Conservation (phyloP, 2,888 invertebrate species). For the Meganola albula region DNA sequence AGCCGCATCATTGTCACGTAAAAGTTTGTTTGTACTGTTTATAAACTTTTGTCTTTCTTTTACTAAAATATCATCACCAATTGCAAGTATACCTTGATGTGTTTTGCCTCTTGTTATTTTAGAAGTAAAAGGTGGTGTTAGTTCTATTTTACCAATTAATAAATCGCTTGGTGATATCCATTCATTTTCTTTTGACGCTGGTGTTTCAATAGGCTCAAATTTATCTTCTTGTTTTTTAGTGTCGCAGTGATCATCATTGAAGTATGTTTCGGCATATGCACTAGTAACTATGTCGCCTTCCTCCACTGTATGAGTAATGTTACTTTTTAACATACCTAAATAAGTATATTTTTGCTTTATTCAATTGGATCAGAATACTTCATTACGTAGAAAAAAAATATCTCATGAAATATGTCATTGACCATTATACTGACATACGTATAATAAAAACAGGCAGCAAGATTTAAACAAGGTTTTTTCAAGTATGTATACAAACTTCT, state of each 20-base stretch:
- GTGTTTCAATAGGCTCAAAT: too few relatives aligned
- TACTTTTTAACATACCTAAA: conserved; percentile 35
- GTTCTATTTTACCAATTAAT: conserved; percentile 51
- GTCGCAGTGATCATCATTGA: conserved; percentile 40
- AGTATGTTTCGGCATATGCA: conserved; percentile 57
- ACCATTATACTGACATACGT: too few relatives aligned
- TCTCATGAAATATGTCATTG: too few relatives aligned
- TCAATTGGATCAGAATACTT: too few relatives aligned
- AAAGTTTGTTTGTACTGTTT: conserved; percentile 31
- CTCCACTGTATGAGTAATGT: conserved; percentile 35
- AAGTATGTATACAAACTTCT: too few relatives aligned
- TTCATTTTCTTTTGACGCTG: conserved; percentile 18
- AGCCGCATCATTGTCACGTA: conserved; percentile 52
- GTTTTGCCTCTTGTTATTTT: conserved; percentile 62
- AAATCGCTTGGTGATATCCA: conserved; percentile 68
- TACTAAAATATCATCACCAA: conserved; percentile 50
- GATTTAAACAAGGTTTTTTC: too few relatives aligned
- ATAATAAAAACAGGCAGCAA: too few relatives aligned
- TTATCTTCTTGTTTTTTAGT: conserved; percentile 10
- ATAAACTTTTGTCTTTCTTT: conserved; percentile 43
- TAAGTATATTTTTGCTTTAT: too few relatives aligned
- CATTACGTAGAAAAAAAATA: too few relatives aligned
- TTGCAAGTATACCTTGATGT: conserved; percentile 59
- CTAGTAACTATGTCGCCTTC: conserved; percentile 48
- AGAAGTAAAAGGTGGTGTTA: conserved; percentile 64